Evolutionary conservation across 2,113 vertebrate species (phyloP), one percentile per base, ranked within the genome.

Genomic region (Neotoma lepida): DNA sequence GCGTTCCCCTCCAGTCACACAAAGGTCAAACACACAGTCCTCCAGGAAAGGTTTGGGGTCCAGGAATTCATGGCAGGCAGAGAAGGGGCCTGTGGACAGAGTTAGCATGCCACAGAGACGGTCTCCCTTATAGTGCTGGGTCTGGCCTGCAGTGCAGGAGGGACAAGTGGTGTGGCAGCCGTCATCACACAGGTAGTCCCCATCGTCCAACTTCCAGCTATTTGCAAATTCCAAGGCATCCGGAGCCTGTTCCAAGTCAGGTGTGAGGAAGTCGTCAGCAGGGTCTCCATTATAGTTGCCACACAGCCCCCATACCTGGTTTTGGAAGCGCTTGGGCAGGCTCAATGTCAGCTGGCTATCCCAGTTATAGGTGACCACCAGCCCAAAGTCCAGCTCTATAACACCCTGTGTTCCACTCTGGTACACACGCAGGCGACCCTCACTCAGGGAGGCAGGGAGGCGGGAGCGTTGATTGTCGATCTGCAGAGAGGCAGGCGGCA

Each of bases 21-120:
- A 99, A 49, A 99, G 88, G 93, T 99, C 98, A 0, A 97, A 97
- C 6, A 98, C 44, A 15, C 99, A 99, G 46, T 98, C 98, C 6
- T 98, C 86, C 63, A 98, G 44, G 39, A 98, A 99, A 74, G 93
- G 2, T 0, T 7, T 0, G 2, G 98, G 98, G n/a, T 97, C 18
- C 15, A 99, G 0, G 4, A 24, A 0, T 0, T 58, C 2, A 0
- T 98, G 98, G 68, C 99, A 99, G 0, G 0, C 13, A 0, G n/a
- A 39, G 12, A 99, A 99, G 1, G 98, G 98, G 2, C 98, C 98
- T 0, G 84, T 18, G 0, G 0, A 0, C 0, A 73, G 87, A 70
- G 91, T 64, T 61, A 98, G 92, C 95, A 98, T 64, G 56, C 97
- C 97, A 0, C 98, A 97, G 15, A 90, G 91, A 22, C 9, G 35